These are phyloP conservation scores for Fregata magnificens DNA, from an alignment of 2,113 vertebrate genomes.

Conservation along the genomic window DNA sequence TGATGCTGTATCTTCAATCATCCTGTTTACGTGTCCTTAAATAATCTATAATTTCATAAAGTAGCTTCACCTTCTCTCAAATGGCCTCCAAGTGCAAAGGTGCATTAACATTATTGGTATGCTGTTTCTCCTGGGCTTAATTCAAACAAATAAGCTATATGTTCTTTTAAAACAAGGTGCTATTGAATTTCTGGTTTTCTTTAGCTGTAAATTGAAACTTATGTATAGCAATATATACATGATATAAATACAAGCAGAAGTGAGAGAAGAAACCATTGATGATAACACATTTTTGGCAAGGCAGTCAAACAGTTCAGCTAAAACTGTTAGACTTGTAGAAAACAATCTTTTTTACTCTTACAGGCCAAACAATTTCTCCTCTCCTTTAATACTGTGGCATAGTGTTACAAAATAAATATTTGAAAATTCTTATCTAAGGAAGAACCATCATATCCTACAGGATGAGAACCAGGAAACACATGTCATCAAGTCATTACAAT, in stretches of 20 bases:
- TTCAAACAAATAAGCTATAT: neutral
- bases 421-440: conserved; percentile 7
- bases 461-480: neutral
- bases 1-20: neutral
- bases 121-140: neutral
- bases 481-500: neutral
- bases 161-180: neutral
- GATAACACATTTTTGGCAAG: neutral
- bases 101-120: neutral
- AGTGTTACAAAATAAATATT: neutral
- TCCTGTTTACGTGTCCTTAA: neutral
- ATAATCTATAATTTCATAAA: neutral
- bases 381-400: neutral
- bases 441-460: neutral
- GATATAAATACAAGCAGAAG: neutral
- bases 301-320: neutral
- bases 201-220: neutral
- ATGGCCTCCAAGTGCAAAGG: neutral
- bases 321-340: neutral
- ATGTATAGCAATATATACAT: neutral
- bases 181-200: neutral
- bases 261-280: neutral
- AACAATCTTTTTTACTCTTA: neutral
- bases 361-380: neutral
- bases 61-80: neutral